A percentile compares a stretch with the other conserved stretches of the same genome.
These are phyloP conservation scores for Oscheius onirici DNA, from an alignment of 2,888 invertebrate species.

Conservation along the genomic window DNA sequence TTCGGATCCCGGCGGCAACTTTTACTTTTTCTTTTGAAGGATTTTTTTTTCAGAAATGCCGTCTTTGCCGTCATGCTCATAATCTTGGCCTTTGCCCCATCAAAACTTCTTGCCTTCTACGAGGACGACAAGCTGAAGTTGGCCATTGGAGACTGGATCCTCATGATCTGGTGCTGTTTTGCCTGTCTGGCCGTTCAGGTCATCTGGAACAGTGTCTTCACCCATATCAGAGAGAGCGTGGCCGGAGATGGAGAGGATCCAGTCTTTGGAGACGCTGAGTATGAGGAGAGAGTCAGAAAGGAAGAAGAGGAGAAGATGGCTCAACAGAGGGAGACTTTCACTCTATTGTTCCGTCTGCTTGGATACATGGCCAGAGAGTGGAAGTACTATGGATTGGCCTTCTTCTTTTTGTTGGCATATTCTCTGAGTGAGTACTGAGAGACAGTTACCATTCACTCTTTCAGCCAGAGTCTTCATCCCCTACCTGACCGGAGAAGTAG, in stretches of 20 bases:
- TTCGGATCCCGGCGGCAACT: too few species aligned
- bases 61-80: slow-evolving; percentile 65
- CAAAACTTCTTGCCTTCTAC: slow-evolving; percentile 69
- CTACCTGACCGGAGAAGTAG: slow-evolving; percentile 70
- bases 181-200: slow-evolving; percentile 65
- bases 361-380: slow-evolving; percentile 69
- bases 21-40: too few species aligned
- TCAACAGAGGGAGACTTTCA: slow-evolving; percentile 66
- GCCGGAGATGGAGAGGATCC: slow-evolving; percentile 51
- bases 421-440: slow-evolving; percentile 59
- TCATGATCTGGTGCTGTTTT: slow-evolving; percentile 70
- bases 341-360: slow-evolving; percentile 63
- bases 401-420: slow-evolving; percentile 67
- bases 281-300: slow-evolving; percentile 45
- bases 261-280: slow-evolving; percentile 52
- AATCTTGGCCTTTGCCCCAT: slow-evolving; percentile 69
- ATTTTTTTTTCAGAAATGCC: slow-evolving; percentile 41
- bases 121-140: slow-evolving; percentile 60
- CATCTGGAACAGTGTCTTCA: slow-evolving; percentile 65
- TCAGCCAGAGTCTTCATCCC: slow-evolving; percentile 68
- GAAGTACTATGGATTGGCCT: slow-evolving; percentile 66
- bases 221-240: slow-evolving; percentile 60
- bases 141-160: slow-evolving; percentile 70
- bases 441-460: neutral
- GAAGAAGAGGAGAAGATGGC: slow-evolving; percentile 63